Base-by-base conservation (phyloP, 2,888 invertebrate genomes). In the Drosophila koepferae region DNA sequence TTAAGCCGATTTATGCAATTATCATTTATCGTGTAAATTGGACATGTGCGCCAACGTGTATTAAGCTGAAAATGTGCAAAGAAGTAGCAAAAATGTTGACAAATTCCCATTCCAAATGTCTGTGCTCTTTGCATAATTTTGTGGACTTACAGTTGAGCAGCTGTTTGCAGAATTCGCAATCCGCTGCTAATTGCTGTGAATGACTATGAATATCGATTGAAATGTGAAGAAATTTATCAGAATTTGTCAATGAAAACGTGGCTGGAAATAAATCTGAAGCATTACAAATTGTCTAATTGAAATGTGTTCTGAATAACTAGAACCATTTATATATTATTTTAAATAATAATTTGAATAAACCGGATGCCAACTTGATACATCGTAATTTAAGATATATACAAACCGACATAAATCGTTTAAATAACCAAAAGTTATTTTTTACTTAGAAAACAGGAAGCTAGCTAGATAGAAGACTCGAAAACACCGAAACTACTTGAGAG, bases 1-100 rank as follows among this genome's bases (percentile, higher is more conserved):
- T 91, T 91, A 91, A 91, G 90, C 92, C 90, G 91, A 90, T 91
- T 91, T 90, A 81, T 80, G 82, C 86, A 91, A 91, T 91, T 91
- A 91, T 83, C 87, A 84, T 88, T 90, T 89, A 81, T 85, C 74
- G 82, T 75, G 70, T 53, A 68, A 75, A 81, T 81, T 78, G 74
- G 71, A 71, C 81, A 82, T 82, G 76, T 75, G 76, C 72, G 75
- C 67, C 70, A 74, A 66, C 63, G 61, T 69, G 79, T 74, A 68
- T 71, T 68, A 54, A 56, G 68, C 72, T 63, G 65, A 58, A 72
- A 81, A 72, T 72, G 49, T 38, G 51, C 38, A 73, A 38, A 48
- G 49, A 56, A 61, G 31, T 54, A 73, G 70, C 48, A 65, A 55
- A 44, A 59, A 46, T 63, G 40, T 55, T 23, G 14, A 62, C 44